Base-by-base conservation (phyloP, 2,797 vertebrate species). In the Lophura swinhoii region DNA sequence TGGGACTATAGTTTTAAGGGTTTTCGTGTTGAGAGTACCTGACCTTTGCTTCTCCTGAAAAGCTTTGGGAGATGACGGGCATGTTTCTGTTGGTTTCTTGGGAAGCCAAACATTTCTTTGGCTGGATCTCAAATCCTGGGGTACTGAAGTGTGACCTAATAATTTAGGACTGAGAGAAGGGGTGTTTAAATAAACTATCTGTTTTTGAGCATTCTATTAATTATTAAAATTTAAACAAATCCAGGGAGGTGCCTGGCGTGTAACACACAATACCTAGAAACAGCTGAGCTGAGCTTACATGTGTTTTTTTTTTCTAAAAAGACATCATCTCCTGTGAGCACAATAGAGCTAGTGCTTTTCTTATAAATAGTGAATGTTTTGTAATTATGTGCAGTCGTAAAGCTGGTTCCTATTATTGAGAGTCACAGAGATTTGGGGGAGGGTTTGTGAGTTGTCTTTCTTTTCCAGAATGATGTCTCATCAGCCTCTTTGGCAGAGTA, bases 101-200 rank as follows among this genome's bases (percentile, higher is more conserved):
- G 91, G 84, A 96, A 91, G 64, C 84, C 78, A 93, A 44, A 59
- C 51, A 28, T 93, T 93, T 91, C 88, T 95, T 93, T 96, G 96
- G 94, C 93, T 94, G 53, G 14, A 67, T 96, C 84, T 92, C 95
- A 97, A 74, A 79, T 94, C 84, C 87, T 90, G 72, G 88, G 80
- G 84, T 96, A 91, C 69, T 96, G 87, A 94, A 94, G 93, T 87
- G 84, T 94, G 92, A 95, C 94, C 82, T 96, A 95, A 95, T 95
- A 86, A 92, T 91, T 87, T 87, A 90, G 83, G 72, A 76, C 51
- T 95, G 62, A 22, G 86, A 82, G 91, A 84, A 88, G 58, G 41
- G 89, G 80, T 91, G 81, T 95, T 96, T 91, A 95, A 95, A 95
- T 92, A 96, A 96, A 95, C 83, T 85, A 48, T 87, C 93, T 76